Evolutionary conservation across 2,888 invertebrate species (phyloP).

Genomic region (Aricia artaxerxes): DNA sequence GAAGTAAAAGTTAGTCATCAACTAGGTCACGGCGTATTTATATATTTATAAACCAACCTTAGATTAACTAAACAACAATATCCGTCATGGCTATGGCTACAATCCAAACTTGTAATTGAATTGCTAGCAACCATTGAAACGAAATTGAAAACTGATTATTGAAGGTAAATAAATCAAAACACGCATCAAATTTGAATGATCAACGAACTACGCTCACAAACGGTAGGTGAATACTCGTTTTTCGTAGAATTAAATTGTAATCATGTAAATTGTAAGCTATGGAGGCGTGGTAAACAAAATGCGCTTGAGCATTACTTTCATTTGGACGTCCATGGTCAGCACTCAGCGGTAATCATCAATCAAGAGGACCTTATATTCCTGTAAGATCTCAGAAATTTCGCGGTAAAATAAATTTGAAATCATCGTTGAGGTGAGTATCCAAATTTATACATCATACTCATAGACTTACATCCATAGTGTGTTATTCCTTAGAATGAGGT

Average conservation of each 20-base stretch:
- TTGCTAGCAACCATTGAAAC: slow-evolving; percentile 5
- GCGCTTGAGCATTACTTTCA: no score
- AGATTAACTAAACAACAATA: not conserved
- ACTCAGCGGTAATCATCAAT: no score
- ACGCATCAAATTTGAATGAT: not conserved
- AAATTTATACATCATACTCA: no score
- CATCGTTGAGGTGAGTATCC: no score
- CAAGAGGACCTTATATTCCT: no score
- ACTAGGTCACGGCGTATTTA: not conserved
- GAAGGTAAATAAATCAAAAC: not conserved
- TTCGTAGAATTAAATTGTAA: no score
- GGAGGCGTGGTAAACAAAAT: no score
- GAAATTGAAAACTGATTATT: not conserved
- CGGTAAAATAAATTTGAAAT: no score
- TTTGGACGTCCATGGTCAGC: no score
- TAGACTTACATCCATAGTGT: no score
- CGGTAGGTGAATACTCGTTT: not conserved
- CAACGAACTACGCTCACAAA: not conserved
- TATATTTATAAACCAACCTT: slow-evolving; percentile 16
- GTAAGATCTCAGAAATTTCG: no score
- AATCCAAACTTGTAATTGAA: slow-evolving; percentile 7
- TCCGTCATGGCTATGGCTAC: slow-evolving; percentile 10
- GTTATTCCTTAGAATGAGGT: not conserved
- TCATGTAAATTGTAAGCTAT: no score
- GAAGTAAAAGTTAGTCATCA: not conserved